Base-by-base conservation (phyloP, 2,113 vertebrate genomes). In the Hyperoodon ampullatus region DNA sequence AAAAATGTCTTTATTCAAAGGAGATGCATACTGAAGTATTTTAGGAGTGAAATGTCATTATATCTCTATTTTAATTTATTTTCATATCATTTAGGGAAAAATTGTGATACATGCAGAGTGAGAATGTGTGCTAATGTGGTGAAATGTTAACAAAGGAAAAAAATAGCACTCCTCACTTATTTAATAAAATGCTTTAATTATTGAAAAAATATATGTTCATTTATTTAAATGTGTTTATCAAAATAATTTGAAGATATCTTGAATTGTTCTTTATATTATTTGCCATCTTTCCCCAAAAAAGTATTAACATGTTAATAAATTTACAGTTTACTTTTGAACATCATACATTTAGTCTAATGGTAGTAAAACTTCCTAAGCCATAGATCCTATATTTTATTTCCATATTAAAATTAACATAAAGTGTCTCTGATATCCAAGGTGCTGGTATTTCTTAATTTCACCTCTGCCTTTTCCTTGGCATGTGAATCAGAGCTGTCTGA, bases 21-120 rank as follows among this genome's bases (percentile, higher is more conserved):
- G 21, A 71, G n/a, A 82, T 88, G 5, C 23, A 47, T 47, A 81
- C 14, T 58, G 18, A 70, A 74, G 42, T 90, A 66, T 65, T 50
- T 50, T 80, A 77, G 10, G 24, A n/a, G 8, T 85, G 2, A 85
- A 90, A 84, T 91, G 30, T 82, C 44, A 75, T 92, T 61, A 15
- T 71, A 4, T 26, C 39, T 90, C 28, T 88, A 65, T 65, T 78
- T 90, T 78, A 93, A 75, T 35, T 91, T 74, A 63, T 94, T 97
- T 96, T 94, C 26, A 81, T 15, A 21, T 90, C 9, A 26, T 47
- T 90, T 81, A 85, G 74, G 60, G 8, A 63, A 81, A 77, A 87
- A 21, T 23, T 42, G 1, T 55, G 24, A 26, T 28, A 58, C 6
- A 63, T 24, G 66, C 16, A 47, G 10, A 44, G 50, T 68, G 28